Base-by-base conservation (phyloP, 2,113 vertebrate species). In the Rhinogobius similis region DNA sequence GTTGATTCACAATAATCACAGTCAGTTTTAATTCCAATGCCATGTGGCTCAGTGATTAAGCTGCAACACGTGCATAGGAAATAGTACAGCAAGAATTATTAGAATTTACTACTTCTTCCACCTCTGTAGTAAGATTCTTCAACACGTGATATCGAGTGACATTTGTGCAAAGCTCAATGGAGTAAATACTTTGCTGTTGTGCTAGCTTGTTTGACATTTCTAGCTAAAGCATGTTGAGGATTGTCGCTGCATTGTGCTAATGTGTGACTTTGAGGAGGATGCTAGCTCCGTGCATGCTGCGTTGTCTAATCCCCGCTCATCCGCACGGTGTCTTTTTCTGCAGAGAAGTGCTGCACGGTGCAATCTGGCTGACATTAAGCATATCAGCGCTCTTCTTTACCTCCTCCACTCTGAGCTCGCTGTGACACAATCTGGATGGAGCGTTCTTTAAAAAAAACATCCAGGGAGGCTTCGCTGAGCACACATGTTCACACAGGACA, bases 341-440 rank as follows among this genome's bases (percentile, higher is more conserved):
- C 79, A 68, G 71, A 86, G 82, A 81, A 86, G 85, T 86, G 83
- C 85, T 86, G 82, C 83, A 72, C 69, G 68, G 71, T 86, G 85
- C 86, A 85, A 67, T 89, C 86, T 83, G 85, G 78, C 87, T 88
- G 87, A 87, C 87, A 77, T 87, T 88, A 87, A 89, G 87, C 85
- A 78, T 73, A 80, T 81, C 85, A 87, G 75, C 61, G 58, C 10
- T 72, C 76, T 67, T 84, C 82, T 86, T 82, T 84, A 84, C 81
- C 81, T 82, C 75, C 82, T 75, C 58, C 73, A 82, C 75, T 83
- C 44, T 71, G 72, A 50, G 80, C 85, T 89, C 64, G 82, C 82
- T 80, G 83, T 87, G 86, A 88, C 87, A 84, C 83, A 86, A 86
- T 84, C 86, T 89, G 87, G 80, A 86, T 72, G 58, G n/a, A n/a